Evolutionary conservation across 2,797 vertebrate species (phyloP).

Genomic region (Dendrocincla tyrannina): DNA sequence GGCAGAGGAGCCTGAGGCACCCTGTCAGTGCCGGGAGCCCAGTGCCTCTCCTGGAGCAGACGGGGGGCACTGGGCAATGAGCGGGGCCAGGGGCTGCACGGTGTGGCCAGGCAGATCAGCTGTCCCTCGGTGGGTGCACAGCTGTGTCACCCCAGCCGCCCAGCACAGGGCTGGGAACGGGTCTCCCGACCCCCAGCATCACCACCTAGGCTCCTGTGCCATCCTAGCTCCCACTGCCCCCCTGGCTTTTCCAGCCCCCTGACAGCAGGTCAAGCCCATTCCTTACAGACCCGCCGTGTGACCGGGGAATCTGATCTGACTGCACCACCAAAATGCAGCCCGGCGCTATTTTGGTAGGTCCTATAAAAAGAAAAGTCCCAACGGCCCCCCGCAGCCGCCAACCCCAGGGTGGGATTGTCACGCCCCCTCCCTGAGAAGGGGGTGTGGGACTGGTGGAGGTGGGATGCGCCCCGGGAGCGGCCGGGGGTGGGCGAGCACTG

Average conservation of each 20-base stretch:
- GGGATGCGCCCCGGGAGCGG: fast-evolving
- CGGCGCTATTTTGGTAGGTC: not conserved
- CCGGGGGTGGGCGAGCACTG: fast-evolving
- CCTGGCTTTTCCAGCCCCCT: not conserved
- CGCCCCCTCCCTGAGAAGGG: fast-evolving
- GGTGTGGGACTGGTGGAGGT: fast-evolving
- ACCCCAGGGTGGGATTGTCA: not conserved
- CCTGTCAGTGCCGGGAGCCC: fast-evolving
- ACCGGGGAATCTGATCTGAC: not conserved
- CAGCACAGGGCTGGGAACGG: not conserved
- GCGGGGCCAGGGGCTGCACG: not conserved
- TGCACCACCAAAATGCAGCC: not conserved
- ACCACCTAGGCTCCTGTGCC: not conserved
- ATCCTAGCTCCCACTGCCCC: fast-evolving
- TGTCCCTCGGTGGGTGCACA: not conserved
- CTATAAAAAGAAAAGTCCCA: not conserved
- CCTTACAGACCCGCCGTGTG: fast-evolving
- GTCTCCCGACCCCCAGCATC: not conserved
- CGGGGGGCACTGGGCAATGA: not conserved
- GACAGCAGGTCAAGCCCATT: not conserved
- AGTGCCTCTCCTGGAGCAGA: not conserved
- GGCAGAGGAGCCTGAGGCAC: not conserved
- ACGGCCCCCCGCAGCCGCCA: not conserved
- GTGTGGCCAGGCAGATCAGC: not conserved
- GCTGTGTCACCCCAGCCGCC: not conserved